These are phyloP conservation scores for Epinephelus malabaricus DNA, from an alignment of 2,797 vertebrate species.

Conservation along the genomic window DNA sequence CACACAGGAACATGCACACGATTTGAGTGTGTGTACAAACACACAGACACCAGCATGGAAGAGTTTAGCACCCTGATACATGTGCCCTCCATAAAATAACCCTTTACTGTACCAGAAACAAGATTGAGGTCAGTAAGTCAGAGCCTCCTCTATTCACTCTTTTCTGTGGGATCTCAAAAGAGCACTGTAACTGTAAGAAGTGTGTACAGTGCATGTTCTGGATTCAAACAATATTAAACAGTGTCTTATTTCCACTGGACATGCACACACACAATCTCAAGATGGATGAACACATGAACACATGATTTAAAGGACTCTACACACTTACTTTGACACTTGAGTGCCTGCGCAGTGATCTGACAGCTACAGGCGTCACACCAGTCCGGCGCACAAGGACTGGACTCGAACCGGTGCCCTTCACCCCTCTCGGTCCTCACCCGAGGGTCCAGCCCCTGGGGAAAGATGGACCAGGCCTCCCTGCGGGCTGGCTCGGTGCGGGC, in stretches of 20 bases:
- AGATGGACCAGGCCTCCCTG: conserved; percentile 93
- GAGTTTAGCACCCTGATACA: not conserved
- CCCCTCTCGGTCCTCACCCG: conserved; percentile 86
- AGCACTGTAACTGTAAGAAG: not conserved
- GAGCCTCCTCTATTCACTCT: not conserved
- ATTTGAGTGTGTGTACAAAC: conserved; percentile 18
- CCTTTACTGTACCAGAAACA: not conserved
- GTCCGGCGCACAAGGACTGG: conserved; percentile 80
- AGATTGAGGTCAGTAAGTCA: not conserved
- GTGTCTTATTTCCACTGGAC: not conserved
- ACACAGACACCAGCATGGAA: conserved; percentile 21
- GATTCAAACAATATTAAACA: not conserved
- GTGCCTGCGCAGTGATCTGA: conserved; percentile 84
- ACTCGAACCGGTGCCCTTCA: conserved; percentile 89
- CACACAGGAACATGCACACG: conserved; percentile 30
- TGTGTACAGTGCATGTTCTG: not conserved
- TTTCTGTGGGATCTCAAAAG: not conserved
- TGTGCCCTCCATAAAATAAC: conserved; percentile 25
- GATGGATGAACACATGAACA: not conserved
- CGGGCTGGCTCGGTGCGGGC: conserved; percentile 85
- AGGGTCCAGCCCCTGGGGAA: conserved; percentile 86
- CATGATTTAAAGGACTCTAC: too few relatives aligned
- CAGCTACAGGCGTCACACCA: conserved; percentile 94
- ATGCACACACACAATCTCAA: not conserved
- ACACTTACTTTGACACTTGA: conserved; percentile 91